A percentile compares a stretch with the other conserved stretches of the same genome.
phyloP scores from a whole-genome alignment of 64 coral and sea anemone genomes.

The Stylophora pistillata region DNA sequence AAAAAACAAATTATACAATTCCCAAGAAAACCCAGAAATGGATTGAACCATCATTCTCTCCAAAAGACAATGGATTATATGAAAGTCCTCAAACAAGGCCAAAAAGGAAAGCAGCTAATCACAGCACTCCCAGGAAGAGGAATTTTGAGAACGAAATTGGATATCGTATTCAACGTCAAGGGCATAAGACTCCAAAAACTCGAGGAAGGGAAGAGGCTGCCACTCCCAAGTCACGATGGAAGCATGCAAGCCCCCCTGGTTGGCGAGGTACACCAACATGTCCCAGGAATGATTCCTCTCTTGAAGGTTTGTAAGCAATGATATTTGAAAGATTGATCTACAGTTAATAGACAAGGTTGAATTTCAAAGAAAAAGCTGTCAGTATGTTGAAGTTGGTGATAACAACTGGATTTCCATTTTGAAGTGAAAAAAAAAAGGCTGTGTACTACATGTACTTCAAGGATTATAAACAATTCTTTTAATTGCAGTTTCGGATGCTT shows the following conservation, averaged over 20 bases:
- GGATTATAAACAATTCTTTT: no score
- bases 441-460: no score
- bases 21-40: not conserved
- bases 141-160: constrained; percentile 12
- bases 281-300: not conserved
- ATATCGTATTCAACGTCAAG: not conserved
- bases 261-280: not conserved
- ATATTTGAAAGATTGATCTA: no score
- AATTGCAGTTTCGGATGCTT: not conserved
- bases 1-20: constrained; percentile 1
- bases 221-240: not conserved
- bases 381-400: not conserved
- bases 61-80: not conserved
- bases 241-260: constrained; percentile 15
- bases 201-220: not conserved
- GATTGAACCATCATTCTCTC: not conserved
- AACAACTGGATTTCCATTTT: no score
- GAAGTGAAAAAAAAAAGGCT: no score
- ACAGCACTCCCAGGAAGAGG: not conserved
- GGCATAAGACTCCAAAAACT: not conserved
- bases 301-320: not conserved
- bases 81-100: not conserved
- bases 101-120: not conserved
- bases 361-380: not conserved
- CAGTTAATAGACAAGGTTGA: no score